Evolutionary conservation across 2,888 invertebrate species (phyloP), one percentile per base, ranked within the genome.

Genomic region (Athetis lepigone): DNA sequence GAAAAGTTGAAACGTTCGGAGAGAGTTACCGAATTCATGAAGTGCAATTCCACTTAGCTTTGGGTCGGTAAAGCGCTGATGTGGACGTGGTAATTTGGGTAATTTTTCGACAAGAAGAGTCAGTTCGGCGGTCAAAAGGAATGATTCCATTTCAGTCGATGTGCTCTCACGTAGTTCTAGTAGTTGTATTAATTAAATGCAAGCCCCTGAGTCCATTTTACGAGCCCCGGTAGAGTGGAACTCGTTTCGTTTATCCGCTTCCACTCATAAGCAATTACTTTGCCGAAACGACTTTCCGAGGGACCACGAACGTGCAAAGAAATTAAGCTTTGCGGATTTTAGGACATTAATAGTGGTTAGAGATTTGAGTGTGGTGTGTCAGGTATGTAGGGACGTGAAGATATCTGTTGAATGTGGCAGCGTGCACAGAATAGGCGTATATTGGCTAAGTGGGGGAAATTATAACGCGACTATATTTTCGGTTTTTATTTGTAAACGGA

Each of bases 211-310:
- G 91, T 92, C 91, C 93, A 91, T 91, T 94, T 93, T 92, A 93
- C 89, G 93, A 91, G 88, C 79, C 87, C 86, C 89, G 81, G 79
- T 82, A 89, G 90, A 92, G 92, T 89, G 86, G 89, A 91, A 87
- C 91, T 92, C 92, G 91, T 93, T 92, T 85, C 91, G 92, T 90
- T 94, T 92, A 93, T 93, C 92, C 93, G 89, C 90, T 91, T 90
- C 90, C 89, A 92, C 92, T 94, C 93, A 93, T 93, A 93, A 94
- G 94, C 94, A 93, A 94, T 93, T 94, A 94, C 91, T 93, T 91
- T 89, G 86, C 84, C 85, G 86, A 88, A 92, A 92, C 89, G 92
- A 91, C 90, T 92, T 92, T 90, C 85, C 82, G 86, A 89, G 88
- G 85, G 88, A 89, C 86, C 85, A 74, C 85, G 85, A 88, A 89